Evolutionary conservation across 2,113 vertebrate genomes (phyloP).

Genomic region (Fulica atra): DNA sequence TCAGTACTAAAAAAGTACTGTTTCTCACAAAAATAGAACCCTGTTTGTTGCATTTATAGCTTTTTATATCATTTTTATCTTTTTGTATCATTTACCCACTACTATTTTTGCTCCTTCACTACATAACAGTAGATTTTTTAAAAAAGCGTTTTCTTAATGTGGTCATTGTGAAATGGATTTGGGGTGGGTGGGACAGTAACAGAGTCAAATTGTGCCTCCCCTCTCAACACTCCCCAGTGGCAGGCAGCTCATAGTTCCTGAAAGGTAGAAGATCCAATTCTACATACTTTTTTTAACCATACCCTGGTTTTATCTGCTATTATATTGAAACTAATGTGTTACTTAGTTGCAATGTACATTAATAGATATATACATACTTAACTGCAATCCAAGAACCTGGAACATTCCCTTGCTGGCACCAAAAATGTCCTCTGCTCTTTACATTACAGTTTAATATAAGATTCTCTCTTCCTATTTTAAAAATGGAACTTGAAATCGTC

Average conservation of each 20-base stretch:
- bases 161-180: background rate
- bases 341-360: background rate
- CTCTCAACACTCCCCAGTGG: background rate
- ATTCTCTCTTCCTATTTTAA: background rate
- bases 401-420: background rate
- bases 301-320: background rate
- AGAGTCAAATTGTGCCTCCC: background rate
- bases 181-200: rapidly evolving
- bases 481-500: background rate
- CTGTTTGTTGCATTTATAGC: background rate
- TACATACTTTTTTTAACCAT: rapidly evolving
- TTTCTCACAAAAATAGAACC: background rate
- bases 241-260: background rate
- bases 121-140: background rate
- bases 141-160: background rate
- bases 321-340: background rate
- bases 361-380: background rate
- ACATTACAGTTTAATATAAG: background rate
- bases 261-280: background rate
- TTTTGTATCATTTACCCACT: background rate
- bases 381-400: background rate
- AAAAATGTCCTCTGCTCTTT: background rate
- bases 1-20: background rate
- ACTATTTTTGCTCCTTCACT: background rate
- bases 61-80: background rate